These are phyloP conservation scores for Atlantisia rogersi DNA, from an alignment of 2,113 vertebrate genomes.

Conservation along the genomic window DNA sequence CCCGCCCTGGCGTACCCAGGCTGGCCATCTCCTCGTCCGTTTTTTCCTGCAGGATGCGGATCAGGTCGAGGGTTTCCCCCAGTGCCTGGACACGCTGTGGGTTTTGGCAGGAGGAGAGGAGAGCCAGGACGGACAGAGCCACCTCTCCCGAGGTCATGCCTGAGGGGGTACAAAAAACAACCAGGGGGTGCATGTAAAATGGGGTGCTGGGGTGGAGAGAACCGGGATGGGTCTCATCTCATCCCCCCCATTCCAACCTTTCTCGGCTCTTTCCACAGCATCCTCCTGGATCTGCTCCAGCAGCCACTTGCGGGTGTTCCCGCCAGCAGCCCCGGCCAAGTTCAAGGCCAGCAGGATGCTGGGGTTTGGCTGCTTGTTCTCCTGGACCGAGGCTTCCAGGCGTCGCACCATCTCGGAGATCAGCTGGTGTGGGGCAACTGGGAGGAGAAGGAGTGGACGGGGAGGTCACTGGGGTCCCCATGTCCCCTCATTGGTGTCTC, in stretches of 20 bases:
- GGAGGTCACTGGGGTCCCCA: fast-evolving
- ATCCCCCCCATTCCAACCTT: not conserved
- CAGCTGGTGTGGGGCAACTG: not conserved
- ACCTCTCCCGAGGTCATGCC: constrained; percentile 62
- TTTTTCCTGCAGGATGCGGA: not conserved
- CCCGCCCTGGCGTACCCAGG: not conserved
- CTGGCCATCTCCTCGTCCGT: not conserved
- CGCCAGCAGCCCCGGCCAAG: not conserved
- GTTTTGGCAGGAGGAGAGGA: constrained; percentile 72
- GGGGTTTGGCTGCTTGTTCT: not conserved
- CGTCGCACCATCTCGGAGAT: not conserved
- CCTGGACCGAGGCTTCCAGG: constrained; percentile 13
- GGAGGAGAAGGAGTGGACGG: not conserved
- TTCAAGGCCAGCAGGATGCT: constrained; percentile 75
- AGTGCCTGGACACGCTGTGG: not conserved
- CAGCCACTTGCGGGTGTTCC: not conserved
- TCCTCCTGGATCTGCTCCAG: constrained; percentile 15
- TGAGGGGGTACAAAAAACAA: not conserved
- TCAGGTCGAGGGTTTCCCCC: not conserved
- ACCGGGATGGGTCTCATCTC: fast-evolving
- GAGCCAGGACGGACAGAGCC: constrained; percentile 67
- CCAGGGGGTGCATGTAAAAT: fast-evolving
- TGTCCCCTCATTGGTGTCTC: no score
- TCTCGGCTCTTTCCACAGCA: not conserved
- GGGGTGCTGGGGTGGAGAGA: fast-evolving